Conservation (phyloP, 2,888 invertebrate genomes). For the Elmis aenea region DNA sequence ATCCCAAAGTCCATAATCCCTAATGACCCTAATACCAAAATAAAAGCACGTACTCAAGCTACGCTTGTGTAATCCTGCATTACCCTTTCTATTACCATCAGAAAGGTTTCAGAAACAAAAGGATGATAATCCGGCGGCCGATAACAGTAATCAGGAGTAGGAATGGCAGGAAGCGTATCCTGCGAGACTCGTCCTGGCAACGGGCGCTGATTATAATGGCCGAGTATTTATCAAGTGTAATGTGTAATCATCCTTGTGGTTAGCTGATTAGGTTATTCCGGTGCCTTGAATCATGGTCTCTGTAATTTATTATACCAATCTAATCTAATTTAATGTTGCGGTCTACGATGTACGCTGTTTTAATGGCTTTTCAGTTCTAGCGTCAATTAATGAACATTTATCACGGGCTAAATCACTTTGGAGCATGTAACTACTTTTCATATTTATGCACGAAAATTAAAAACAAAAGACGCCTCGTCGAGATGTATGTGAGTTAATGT, state of each 20-base stretch:
- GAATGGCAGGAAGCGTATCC: conserved; percentile 26
- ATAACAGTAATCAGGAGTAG: conserved; percentile 30
- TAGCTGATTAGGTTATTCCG: conserved; percentile 42
- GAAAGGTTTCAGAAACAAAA: conserved; percentile 39
- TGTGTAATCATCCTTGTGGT: conserved; percentile 42
- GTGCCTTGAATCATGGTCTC: conserved; percentile 36
- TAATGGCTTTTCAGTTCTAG: conserved; percentile 34
- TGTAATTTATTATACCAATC: conserved; percentile 39
- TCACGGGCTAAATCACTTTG: conserved; percentile 13
- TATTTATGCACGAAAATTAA: too few relatives aligned
- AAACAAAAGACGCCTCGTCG: too few relatives aligned
- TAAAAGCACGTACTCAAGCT: conserved; percentile 22
- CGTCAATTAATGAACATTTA: conserved; percentile 20
- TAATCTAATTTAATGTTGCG: conserved; percentile 39
- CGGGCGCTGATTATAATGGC: conserved; percentile 31
- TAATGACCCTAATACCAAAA: conserved; percentile 22
- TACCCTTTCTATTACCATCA: conserved; percentile 38
- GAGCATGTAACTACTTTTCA: too few relatives aligned
- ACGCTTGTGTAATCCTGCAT: conserved; percentile 33
- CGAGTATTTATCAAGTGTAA: conserved; percentile 41
- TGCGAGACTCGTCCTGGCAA: conserved; percentile 24
- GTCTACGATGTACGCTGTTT: conserved; percentile 35
- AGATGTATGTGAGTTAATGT: too few relatives aligned
- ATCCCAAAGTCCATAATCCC: conserved; percentile 19
- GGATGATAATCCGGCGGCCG: conserved; percentile 35